Base-by-base conservation (phyloP, 2,797 vertebrate species). In the Eupleurogrammus muticus region DNA sequence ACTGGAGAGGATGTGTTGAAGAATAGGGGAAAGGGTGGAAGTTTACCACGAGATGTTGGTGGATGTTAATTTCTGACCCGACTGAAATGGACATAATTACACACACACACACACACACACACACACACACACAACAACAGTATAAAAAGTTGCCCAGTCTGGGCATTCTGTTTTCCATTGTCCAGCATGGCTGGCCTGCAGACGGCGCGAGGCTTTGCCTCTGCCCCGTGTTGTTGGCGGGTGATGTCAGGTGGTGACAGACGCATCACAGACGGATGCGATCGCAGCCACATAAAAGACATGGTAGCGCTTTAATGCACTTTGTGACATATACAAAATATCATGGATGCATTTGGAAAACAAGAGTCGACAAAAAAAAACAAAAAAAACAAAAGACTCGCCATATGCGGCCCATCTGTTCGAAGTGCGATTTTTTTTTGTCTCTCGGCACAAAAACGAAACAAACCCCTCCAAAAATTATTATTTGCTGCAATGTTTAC, bases 171-270 rank as follows among this genome's bases (percentile, higher is more conserved):
- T 28, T 28, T 28, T 28, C 28, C 6, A 28, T 24, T 66, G 73
- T 72, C 35, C 74, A 79, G 74, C 85, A 73, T 89, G 83, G 84
- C 78, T 83, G 66, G 13, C 56, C 44, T 79, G 66, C 57, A 80
- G 32, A 46, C 34, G 17, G 56, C 77, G 81, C 6, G 80, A 28
- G 0, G 51, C 6, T 60, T 46, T 50, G 3, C 19, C 32, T 10
- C 10, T 35, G 47, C 44, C 42, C 42, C 44, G 52, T 64, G 21
- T 66, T 57, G 34, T 71, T 47, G 53, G 4, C 7, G 17, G 55
- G 32, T 60, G 36, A 58, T 70, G 70, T 35, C 9, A 24, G 21
- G 24, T 57, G 69, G 67, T 72, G 83, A 77, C 75, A 81, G 66
- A 67, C 20, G n/a, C 80, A 32, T 66, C 64, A 12, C 6, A 46